Evolutionary conservation across 2,888 invertebrate genomes (phyloP).

Genomic region (Nebria salina): DNA sequence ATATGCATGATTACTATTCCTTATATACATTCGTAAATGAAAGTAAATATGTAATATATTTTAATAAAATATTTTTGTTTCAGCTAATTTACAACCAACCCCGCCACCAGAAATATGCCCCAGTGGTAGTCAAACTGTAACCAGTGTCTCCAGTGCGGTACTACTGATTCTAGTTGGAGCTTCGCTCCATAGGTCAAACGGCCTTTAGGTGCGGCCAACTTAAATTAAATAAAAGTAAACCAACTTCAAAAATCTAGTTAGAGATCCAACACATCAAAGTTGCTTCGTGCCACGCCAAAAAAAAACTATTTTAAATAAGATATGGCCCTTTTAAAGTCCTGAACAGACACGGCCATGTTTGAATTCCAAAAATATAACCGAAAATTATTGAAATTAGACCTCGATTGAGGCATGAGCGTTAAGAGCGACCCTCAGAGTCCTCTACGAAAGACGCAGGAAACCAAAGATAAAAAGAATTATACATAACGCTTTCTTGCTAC

Average conservation of each 20-base stretch:
- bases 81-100: conserved; percentile 41
- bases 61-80: conserved; percentile 22
- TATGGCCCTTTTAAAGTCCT: conserved; percentile 17
- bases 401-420: conserved; percentile 1
- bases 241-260: conserved; percentile 12
- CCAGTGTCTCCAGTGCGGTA: background rate
- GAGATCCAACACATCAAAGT: conserved; percentile 17
- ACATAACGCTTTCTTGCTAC: conserved; percentile 36
- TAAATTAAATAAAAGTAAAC: background rate
- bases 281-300: conserved; percentile 32
- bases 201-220: conserved; percentile 30
- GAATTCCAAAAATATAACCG: conserved; percentile 1
- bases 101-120: conserved; percentile 29
- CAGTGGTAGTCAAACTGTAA: conserved; percentile 19
- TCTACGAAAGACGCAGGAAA: conserved; percentile 8
- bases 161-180: conserved; percentile 2
- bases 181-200: conserved; percentile 18
- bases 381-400: background rate
- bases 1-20: too few relatives aligned
- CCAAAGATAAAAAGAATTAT: conserved; percentile 13
- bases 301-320: background rate
- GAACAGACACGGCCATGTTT: conserved; percentile 10
- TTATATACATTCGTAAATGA: too few relatives aligned
- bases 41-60: background rate
- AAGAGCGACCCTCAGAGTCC: background rate